A percentile compares a stretch with the other conserved stretches of the same genome.
phyloP scores from a whole-genome alignment of 2,888 invertebrate genomes.

The Pachymerium ferrugineum region DNA sequence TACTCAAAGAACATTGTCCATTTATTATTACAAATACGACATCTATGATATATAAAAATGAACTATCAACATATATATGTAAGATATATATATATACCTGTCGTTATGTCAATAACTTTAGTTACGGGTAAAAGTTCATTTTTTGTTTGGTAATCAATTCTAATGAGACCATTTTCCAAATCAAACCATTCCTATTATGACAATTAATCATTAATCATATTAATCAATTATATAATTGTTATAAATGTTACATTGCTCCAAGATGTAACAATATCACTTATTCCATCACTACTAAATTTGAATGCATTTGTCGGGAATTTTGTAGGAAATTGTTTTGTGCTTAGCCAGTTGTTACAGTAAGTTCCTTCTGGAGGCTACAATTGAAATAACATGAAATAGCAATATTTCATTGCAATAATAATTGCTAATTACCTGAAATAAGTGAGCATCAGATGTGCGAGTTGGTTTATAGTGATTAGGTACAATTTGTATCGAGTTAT shows the following conservation, averaged over 20 bases:
- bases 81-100: background rate
- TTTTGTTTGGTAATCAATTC: background rate
- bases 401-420: background rate
- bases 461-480: background rate
- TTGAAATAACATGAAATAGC: too few species aligned
- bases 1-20: background rate
- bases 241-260: background rate
- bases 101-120: background rate
- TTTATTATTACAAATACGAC: background rate
- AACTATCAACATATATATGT: background rate
- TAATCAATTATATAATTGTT: background rate
- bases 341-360: background rate
- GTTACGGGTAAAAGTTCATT: background rate
- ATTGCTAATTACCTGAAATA: background rate
- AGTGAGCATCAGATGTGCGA: background rate
- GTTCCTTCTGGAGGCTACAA: background rate
- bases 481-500: background rate
- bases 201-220: background rate
- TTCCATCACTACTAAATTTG: background rate
- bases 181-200: background rate
- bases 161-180: background rate
- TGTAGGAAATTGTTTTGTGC: background rate
- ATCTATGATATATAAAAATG: background rate
- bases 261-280: background rate
- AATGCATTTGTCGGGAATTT: background rate